Base-by-base conservation (phyloP, 2,888 invertebrate species). In the Brassicogethes aeneus region DNA sequence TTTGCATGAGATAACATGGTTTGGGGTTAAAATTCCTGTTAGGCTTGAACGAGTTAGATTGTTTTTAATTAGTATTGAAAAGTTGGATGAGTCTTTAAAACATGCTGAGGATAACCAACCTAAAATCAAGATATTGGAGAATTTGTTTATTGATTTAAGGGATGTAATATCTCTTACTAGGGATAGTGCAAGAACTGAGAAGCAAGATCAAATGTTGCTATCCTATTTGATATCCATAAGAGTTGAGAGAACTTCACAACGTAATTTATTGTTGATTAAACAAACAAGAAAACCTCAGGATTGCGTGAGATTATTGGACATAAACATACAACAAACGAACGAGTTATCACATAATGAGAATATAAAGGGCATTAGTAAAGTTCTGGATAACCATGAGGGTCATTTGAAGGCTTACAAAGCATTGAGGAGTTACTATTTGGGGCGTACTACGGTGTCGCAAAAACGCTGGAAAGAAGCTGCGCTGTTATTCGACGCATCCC, bases 91-190 rank as follows among this genome's bases (percentile, higher is more conserved):
- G 53, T 79, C 82, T 3, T 67, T 85, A 33, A 75, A 75, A 14
- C 76, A 75, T 57, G 76, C 85, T 1, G 70, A 74, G 14, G 73
- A 73, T 36, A 67, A 73, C 37, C 80, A 82, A 48, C 77, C 80
- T 30, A 87, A 85, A 67, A 84, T 94, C 47, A 85, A 90, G 53
- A 75, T 93, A 40, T 78, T 93, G 41, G 96, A 96, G 64, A 88
- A 88, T 60, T 80, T 91, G 47, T 74, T 96, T 31, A 91, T 95
- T 74, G 93, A 95, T 62, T 89, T 94, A 66, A 90, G 95, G 58
- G 96, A 96, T 65, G 91, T 92, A 41, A 86, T 95, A 50, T 82
- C 88, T 39, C 79, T 85, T 1, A 78, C 92, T 31, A 79, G 86
- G 47, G 94, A 94, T 17, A 54, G 52, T 32, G 54, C 56, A 57